phyloP scores from a whole-genome alignment of 2,113 vertebrate species.

The Pitta sordida region DNA sequence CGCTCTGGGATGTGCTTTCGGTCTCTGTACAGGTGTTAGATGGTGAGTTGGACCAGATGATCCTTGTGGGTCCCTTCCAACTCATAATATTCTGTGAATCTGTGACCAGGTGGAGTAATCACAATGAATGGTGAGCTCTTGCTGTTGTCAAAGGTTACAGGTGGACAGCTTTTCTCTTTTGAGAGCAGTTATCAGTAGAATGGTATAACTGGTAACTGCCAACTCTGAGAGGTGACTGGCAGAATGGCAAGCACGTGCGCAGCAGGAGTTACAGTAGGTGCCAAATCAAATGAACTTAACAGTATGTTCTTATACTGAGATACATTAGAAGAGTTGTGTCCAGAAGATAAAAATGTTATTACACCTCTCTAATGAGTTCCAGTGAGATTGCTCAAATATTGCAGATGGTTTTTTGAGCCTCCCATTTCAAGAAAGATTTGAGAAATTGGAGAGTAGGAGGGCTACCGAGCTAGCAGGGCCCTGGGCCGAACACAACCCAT shows the following conservation, averaged over 20 bases:
- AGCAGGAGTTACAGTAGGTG: background rate
- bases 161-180: background rate
- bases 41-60: too few species aligned
- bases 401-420: background rate
- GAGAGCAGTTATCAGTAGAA: background rate
- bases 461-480: background rate
- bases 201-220: background rate
- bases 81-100: too few species aligned
- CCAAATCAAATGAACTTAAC: background rate
- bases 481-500: rapidly evolving
- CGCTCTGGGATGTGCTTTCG: too few species aligned
- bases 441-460: background rate
- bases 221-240: background rate
- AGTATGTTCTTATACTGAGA: background rate
- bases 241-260: background rate
- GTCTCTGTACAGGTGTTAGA: too few species aligned
- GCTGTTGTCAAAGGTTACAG: background rate
- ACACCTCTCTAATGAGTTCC: background rate
- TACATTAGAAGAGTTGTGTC: background rate
- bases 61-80: too few species aligned
- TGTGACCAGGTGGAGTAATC: background rate
- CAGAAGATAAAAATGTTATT: background rate
- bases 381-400: background rate
- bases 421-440: background rate
- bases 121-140: background rate